phyloP scores from a whole-genome alignment of 1,140 invertebrate species.

The Drosophila mayri region DNA sequence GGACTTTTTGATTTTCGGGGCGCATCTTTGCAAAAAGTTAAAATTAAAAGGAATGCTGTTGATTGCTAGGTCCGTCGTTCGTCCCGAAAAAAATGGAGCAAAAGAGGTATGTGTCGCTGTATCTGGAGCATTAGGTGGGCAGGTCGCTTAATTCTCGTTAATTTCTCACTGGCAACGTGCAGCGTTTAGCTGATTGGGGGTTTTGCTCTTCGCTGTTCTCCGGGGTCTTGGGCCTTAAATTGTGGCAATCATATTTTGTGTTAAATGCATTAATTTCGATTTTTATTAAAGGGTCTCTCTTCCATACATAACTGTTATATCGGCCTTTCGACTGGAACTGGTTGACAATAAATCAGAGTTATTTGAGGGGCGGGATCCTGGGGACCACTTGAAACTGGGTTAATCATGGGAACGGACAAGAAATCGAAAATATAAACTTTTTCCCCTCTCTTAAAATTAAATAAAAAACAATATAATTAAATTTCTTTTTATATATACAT shows the following conservation, averaged over 20 bases:
- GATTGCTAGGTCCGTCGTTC: slow-evolving; percentile 56
- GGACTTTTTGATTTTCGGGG: slow-evolving; percentile 67
- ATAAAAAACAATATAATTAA: too few species aligned
- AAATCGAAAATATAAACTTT: neutral
- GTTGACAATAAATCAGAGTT: slow-evolving; percentile 60
- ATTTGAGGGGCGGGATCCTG: slow-evolving; percentile 12
- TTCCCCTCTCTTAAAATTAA: too few species aligned
- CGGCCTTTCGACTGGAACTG: slow-evolving; percentile 24
- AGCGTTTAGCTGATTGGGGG: slow-evolving; percentile 83
- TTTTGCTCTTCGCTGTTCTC: slow-evolving; percentile 31
- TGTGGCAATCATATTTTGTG: slow-evolving; percentile 78
- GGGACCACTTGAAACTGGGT: slow-evolving; percentile 26
- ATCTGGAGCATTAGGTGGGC: slow-evolving; percentile 64
- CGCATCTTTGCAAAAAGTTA: slow-evolving; percentile 61
- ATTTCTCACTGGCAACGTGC: slow-evolving; percentile 68
- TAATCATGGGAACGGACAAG: slow-evolving; percentile 36
- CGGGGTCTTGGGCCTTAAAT: slow-evolving; percentile 34
- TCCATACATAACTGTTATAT: slow-evolving; percentile 54
- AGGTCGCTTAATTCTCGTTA: slow-evolving; percentile 79
- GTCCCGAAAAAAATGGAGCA: slow-evolving; percentile 10
- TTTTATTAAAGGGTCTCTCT: slow-evolving; percentile 46
- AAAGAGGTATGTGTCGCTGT: slow-evolving; percentile 46
- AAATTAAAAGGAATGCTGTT: slow-evolving; percentile 84
- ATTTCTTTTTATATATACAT: too few species aligned
- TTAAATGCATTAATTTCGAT: slow-evolving; percentile 60